Conservation (phyloP, 2,113 vertebrate genomes). For the Madoqua kirkii region DNA sequence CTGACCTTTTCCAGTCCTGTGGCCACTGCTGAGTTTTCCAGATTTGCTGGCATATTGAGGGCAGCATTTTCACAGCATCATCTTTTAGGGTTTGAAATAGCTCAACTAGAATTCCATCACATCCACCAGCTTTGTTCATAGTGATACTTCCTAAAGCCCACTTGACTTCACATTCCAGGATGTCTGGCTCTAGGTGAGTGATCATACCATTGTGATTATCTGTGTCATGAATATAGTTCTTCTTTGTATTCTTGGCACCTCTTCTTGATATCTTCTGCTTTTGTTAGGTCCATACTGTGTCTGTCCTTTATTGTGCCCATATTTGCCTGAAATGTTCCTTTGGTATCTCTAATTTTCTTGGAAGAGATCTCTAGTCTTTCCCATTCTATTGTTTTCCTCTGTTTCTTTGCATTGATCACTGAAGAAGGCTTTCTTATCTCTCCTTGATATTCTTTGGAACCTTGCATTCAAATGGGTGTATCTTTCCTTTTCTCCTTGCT, state of each 20-base stretch:
- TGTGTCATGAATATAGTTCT: not conserved
- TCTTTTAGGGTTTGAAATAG: not conserved
- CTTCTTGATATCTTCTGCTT: not conserved
- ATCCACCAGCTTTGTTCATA: not conserved
- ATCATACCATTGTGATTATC: not conserved
- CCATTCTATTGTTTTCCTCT: not conserved
- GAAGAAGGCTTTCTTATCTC: not conserved
- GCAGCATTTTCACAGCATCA: not conserved
- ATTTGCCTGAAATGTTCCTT: not conserved
- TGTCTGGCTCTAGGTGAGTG: not conserved
- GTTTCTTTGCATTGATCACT: not conserved
- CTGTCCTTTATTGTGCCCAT: not conserved
- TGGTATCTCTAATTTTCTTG: not conserved
- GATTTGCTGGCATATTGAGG: not conserved
- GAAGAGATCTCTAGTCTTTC: not conserved
- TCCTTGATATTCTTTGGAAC: not conserved
- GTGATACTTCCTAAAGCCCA: not conserved
- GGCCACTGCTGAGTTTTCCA: not conserved
- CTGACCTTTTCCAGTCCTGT: not conserved
- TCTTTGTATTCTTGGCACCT: not conserved
- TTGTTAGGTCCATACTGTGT: not conserved
- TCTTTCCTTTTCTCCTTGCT: not conserved
- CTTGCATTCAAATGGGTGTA: not conserved
- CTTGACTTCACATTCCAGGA: not conserved
- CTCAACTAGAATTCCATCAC: not conserved